phyloP scores from a whole-genome alignment of 1,140 invertebrate genomes.

The Mamestra configurata region DNA sequence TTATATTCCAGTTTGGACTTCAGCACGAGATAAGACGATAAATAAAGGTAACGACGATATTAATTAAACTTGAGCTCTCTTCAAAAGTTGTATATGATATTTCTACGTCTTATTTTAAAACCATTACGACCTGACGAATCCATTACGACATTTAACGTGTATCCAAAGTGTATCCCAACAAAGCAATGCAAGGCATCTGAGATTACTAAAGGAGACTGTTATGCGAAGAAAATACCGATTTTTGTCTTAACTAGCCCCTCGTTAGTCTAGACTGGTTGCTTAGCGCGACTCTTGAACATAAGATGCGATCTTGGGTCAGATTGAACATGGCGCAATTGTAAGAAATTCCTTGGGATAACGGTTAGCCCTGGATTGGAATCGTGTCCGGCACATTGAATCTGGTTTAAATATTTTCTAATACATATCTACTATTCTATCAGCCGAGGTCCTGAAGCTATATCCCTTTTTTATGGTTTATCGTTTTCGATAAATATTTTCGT shows the following conservation, averaged over 20 bases:
- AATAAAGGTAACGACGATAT: not conserved
- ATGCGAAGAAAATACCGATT: constrained; percentile 1
- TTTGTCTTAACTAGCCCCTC: constrained; percentile 17
- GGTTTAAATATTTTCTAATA: not conserved
- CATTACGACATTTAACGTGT: not conserved
- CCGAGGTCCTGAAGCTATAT: too few relatives aligned
- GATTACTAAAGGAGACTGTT: not conserved
- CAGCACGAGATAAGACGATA: not conserved
- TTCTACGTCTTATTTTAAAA: too few relatives aligned
- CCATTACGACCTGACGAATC: too few relatives aligned
- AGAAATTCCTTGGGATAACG: constrained; percentile 22
- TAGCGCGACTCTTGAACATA: not conserved
- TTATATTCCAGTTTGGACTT: not conserved
- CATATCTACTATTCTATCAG: not conserved
- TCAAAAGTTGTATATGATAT: not conserved
- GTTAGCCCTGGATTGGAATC: not conserved
- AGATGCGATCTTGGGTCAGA: constrained; percentile 6
- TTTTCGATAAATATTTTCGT: too few relatives aligned
- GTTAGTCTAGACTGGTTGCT: constrained; percentile 23
- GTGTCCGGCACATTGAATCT: too few relatives aligned
- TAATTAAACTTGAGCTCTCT: not conserved
- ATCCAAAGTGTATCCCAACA: too few relatives aligned
- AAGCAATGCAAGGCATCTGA: not conserved
- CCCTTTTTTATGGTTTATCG: too few relatives aligned
- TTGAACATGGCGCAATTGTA: not conserved